Evolutionary conservation across 2,888 invertebrate genomes (phyloP), one percentile per base, ranked within the genome.

Genomic region (Abscondita cerata): DNA sequence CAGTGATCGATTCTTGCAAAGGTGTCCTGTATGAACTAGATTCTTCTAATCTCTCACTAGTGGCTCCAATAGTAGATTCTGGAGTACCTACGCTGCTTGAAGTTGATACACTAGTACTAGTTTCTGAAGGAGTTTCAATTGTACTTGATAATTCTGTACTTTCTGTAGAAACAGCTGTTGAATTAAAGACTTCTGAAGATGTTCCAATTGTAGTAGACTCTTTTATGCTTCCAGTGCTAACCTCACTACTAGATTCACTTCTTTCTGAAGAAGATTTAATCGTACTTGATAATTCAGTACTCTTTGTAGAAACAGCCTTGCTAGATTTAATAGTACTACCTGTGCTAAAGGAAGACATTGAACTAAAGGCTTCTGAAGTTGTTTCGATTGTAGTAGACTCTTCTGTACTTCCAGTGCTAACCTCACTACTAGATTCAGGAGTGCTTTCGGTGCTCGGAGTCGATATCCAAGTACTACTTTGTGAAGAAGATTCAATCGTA

Each of bases 141-240:
- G 63, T 19, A n/a, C 48, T 25, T 40, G 53, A 62, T 12, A 64
- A 62, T 41, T 4, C 41, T 4, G 41, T 41, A 41, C 5, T 40
- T 25, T 25, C 46, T n/a, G n/a, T n/a, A n/a, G n/a, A n/a, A n/a
- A n/a, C n/a, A n/a, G n/a, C n/a, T n/a, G n/a, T n/a, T n/a, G n/a
- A n/a, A n/a, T n/a, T n/a, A n/a, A n/a, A n/a, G n/a, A n/a, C 15
- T 19, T 44, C 52, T 51, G 51, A 34, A 34, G 57, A 64, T 8
- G 64, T 36, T 47, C 68, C 67, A 1, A 67, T 62, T 11, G 67
- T 62, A 6, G 62, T 64, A 2, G 65, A 12, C 9, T 12, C n/a
- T 41, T 12, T 15, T 41, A 15, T 41, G 9, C 41, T 41, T 18
- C 15, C 41, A 18, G 13, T 41, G 15, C 41, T 41, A n/a, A n/a